Evolutionary conservation across 2,797 vertebrate species (phyloP), one percentile per base, ranked within the genome.

Genomic region (Gadopsis bispinosus): DNA sequence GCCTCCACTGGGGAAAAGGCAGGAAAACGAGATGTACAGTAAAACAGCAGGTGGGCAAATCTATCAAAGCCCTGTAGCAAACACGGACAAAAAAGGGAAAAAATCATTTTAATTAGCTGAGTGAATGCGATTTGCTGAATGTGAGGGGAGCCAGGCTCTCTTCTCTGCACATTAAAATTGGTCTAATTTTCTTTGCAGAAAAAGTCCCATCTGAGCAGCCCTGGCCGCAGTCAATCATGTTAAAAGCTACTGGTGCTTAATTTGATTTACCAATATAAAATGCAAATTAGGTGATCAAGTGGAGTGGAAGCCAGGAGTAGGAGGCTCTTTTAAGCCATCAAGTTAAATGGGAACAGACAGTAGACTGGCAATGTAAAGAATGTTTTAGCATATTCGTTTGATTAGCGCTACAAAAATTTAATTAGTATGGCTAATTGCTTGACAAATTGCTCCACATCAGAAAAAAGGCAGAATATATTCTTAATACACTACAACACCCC

Each of bases 241-340:
- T 99, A 99, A 99, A 99, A 99, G 98, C 97, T 95, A 96, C 91
- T 95, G 97, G 96, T 97, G 97, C 97, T 98, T 99, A 98, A 99
- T 99, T 99, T 99, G 97, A 99, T 99, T 99, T 99, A 98, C 97
- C 98, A 99, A 99, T 99, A 99, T 99, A 99, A 99, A 98, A 99
- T 99, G 98, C 97, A 99, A 98, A 99, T 99, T 84, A 98, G 96
- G 96, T 98, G 97, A 97, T 99, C 97, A 98, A 99, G 96, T 98
- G 96, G 97, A 99, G 97, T 98, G 96, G 96, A 95, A 96, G 96
- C 91, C 95, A 95, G 95, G 95, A 95, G 93, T 91, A 96, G 94
- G 87, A 94, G 95, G 96, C 97, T 97, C 96, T 97, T 97, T 99
- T 96, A 97, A 97, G 95, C 96, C 97, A 97, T 99, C 97, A 97